Conservation (phyloP, 1,140 invertebrate species). For the Drosophila santomea region DNA sequence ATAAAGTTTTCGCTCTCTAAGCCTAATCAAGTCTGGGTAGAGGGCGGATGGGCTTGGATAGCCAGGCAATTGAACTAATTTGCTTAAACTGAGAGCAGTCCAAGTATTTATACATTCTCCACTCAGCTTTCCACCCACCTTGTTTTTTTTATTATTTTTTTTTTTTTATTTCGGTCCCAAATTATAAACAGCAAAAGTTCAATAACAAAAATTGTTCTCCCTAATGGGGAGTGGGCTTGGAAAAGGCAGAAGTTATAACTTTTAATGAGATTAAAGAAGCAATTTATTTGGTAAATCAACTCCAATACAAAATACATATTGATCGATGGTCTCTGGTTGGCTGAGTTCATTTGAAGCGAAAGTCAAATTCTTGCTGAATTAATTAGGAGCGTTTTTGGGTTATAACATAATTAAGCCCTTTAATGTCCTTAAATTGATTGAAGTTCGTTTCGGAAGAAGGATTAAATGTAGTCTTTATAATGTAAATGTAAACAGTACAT, state of each 20-base stretch:
- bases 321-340: constrained; percentile 24
- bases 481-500: background rate
- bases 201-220: constrained; percentile 49
- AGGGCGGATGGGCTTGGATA: constrained; percentile 22
- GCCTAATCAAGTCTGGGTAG: constrained; percentile 78
- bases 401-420: background rate
- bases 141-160: background rate
- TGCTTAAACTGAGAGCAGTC: constrained; percentile 70
- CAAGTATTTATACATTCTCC: constrained; percentile 77
- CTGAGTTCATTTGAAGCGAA: constrained; percentile 3
- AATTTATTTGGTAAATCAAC: constrained; percentile 69
- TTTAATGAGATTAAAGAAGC: constrained; percentile 74
- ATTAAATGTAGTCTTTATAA: background rate
- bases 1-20: constrained; percentile 79
- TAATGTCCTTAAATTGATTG: background rate
- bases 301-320: constrained; percentile 43
- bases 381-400: constrained; percentile 2
- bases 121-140: too few species aligned
- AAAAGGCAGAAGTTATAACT: constrained; percentile 37
- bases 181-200: constrained; percentile 79
- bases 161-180: constrained; percentile 18
- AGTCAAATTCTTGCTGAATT: constrained; percentile 4
- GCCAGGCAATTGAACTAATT: constrained; percentile 80
- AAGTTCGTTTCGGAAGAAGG: background rate
- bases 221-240: constrained; percentile 19